These are phyloP conservation scores for Bufo gargarizans DNA, from an alignment of 2,113 vertebrate species.

Conservation along the genomic window DNA sequence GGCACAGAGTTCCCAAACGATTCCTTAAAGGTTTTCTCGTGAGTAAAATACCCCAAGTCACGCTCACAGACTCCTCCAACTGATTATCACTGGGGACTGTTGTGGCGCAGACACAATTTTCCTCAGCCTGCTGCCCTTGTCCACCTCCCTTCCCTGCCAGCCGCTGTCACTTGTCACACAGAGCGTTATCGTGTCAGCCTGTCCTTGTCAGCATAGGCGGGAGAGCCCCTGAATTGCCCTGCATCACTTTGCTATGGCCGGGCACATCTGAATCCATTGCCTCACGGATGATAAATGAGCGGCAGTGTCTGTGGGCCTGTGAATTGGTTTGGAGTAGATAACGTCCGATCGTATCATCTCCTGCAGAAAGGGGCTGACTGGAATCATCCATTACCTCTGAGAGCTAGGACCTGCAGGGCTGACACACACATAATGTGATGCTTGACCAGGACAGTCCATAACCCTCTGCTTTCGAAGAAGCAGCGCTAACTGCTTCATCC, in stretches of 20 bases:
- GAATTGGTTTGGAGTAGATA: constrained; percentile 60
- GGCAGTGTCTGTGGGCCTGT: constrained; percentile 55
- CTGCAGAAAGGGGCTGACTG: constrained; percentile 56
- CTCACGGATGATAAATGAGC: constrained; percentile 57
- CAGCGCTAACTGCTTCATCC: constrained; percentile 51
- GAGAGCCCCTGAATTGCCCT: constrained; percentile 54
- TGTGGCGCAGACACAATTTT: constrained; percentile 53
- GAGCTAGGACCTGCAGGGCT: constrained; percentile 57
- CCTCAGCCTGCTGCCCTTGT: constrained; percentile 52
- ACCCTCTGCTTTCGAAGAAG: constrained; percentile 44
- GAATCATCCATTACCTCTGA: constrained; percentile 59
- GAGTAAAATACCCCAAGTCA: constrained; percentile 7
- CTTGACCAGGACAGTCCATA: constrained; percentile 56
- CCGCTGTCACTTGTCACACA: constrained; percentile 57
- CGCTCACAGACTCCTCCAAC: background rate
- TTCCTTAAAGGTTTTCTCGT: constrained; percentile 18
- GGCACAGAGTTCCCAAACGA: background rate
- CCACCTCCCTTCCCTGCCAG: constrained; percentile 48
- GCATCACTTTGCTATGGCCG: constrained; percentile 52
- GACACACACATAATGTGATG: constrained; percentile 55
- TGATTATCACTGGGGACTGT: constrained; percentile 32
- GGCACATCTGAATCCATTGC: constrained; percentile 55
- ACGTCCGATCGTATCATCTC: constrained; percentile 58
- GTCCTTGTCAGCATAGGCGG: constrained; percentile 54
- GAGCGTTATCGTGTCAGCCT: constrained; percentile 57